A percentile compares a stretch with the other conserved stretches of the same genome.
Conservation (phyloP, 2,113 vertebrate genomes). For the Puffinus mauretanicus region DNA sequence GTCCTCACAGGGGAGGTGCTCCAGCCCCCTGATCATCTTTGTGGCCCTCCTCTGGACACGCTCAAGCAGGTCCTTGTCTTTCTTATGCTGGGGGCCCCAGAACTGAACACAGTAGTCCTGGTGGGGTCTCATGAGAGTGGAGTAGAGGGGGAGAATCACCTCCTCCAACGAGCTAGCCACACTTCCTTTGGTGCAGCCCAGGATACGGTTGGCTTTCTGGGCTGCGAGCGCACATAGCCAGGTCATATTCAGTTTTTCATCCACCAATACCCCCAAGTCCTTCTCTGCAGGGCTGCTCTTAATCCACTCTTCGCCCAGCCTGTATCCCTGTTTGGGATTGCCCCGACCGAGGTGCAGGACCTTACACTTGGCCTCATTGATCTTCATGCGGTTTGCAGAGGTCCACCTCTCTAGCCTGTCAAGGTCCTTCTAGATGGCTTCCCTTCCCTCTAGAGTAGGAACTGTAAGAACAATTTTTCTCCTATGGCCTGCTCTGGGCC, state of each 20-base stretch:
- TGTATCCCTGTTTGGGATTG: background rate
- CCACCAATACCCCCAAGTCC: background rate
- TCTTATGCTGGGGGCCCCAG: background rate
- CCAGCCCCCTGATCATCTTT: background rate
- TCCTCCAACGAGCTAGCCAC: accelerated
- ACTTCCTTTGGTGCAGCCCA: background rate
- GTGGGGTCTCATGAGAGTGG: background rate
- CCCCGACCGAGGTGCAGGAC: background rate
- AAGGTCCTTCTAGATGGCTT: background rate
- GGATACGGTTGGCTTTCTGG: background rate
- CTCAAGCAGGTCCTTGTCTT: background rate
- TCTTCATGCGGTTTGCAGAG: accelerated
- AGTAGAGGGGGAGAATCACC: background rate
- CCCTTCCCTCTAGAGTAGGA: background rate
- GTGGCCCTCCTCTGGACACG: background rate
- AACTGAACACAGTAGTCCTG: background rate
- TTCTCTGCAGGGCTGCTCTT: background rate
- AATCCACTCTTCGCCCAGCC: background rate
- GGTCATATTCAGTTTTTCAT: background rate
- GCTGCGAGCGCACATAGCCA: accelerated
- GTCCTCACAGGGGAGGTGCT: background rate
- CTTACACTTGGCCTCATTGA: background rate
- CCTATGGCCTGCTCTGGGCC: background rate
- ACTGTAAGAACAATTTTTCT: background rate
- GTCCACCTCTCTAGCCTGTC: background rate